phyloP scores from a whole-genome alignment of 2,113 vertebrate genomes.

The Lasiurus cinereus region DNA sequence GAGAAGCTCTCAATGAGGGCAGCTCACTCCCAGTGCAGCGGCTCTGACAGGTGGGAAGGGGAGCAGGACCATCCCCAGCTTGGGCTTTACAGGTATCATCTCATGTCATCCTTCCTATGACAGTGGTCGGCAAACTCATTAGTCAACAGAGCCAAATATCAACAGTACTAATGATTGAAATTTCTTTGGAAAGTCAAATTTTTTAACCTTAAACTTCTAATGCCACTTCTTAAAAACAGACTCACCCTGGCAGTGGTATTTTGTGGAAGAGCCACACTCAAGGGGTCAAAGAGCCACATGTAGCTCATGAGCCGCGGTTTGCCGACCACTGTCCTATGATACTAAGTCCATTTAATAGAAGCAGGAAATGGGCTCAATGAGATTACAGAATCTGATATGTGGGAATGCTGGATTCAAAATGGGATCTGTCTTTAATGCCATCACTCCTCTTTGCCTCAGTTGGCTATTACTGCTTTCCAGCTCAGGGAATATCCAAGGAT shows the following conservation, averaged over 20 bases:
- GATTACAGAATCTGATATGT: background rate
- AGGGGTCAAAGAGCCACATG: too few species aligned
- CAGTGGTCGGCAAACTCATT: too few species aligned
- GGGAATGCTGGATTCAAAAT: background rate
- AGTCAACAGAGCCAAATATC: too few species aligned
- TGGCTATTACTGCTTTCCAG: background rate
- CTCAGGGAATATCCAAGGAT: background rate
- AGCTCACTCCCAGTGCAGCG: fast-evolving
- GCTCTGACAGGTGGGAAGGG: background rate
- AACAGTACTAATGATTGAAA: too few species aligned
- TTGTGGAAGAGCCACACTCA: too few species aligned
- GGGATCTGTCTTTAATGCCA: background rate
- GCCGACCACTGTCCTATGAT: background rate
- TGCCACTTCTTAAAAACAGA: too few species aligned
- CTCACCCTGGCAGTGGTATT: too few species aligned
- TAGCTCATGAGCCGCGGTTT: too few species aligned
- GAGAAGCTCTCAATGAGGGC: fast-evolving
- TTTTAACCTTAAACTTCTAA: too few species aligned
- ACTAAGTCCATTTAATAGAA: background rate
- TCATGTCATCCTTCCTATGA: background rate
- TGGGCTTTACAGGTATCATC: background rate
- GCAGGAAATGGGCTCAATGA: conserved; percentile 10
- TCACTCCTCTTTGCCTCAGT: background rate
- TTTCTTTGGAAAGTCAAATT: too few species aligned
- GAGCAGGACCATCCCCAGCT: background rate